phyloP scores from a whole-genome alignment of 1,140 invertebrate genomes.

The Geopemphigus sp. region DNA sequence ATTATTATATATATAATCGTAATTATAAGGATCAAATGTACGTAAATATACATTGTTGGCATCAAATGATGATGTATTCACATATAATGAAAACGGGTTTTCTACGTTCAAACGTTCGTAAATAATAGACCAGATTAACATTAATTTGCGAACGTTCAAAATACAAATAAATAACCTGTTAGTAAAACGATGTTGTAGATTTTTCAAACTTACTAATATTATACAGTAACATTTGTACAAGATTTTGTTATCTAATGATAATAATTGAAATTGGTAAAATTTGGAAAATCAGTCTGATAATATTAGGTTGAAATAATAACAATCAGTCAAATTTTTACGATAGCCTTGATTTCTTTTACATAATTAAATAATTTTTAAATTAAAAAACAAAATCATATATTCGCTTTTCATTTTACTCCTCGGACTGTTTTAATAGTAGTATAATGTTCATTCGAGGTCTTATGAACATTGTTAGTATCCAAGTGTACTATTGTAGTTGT shows the following conservation, averaged over 20 bases:
- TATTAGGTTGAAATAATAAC: neutral
- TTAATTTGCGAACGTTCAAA: too few relatives aligned
- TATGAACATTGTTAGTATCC: neutral
- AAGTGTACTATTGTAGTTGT: too few relatives aligned
- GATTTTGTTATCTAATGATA: too few relatives aligned
- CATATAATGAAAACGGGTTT: neutral
- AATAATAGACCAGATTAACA: too few relatives aligned
- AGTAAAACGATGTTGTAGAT: too few relatives aligned
- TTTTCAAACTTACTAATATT: too few relatives aligned
- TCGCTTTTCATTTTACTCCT: neutral
- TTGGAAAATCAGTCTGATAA: too few relatives aligned
- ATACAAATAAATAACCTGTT: too few relatives aligned
- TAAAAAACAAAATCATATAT: neutral
- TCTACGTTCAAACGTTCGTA: neutral
- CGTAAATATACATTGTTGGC: too few relatives aligned
- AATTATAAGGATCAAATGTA: neutral
- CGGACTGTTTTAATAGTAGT: neutral
- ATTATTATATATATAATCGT: neutral
- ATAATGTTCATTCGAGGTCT: neutral
- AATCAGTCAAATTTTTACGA: neutral
- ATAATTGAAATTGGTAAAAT: too few relatives aligned
- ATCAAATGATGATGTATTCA: conserved; percentile 2
- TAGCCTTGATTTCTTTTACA: neutral
- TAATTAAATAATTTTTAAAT: conserved; percentile 15
- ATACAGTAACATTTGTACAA: too few relatives aligned